These are phyloP conservation scores for Bimastos eiseni DNA, from an alignment of 2,888 invertebrate species.

Conservation along the genomic window DNA sequence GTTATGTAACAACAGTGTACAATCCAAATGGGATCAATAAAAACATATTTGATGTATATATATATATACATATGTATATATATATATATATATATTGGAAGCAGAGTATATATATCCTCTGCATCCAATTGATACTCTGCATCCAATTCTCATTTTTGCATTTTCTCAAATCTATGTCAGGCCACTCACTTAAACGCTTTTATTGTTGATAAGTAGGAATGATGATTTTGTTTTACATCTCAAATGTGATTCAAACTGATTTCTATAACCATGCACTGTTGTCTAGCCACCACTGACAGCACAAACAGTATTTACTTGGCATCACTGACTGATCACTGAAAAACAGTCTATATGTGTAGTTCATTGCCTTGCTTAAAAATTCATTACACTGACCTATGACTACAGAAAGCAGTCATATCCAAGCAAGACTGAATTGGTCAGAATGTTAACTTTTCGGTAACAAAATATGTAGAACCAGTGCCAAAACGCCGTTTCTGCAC, in stretches of 20 bases:
- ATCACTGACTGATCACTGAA: neutral
- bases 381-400: neutral
- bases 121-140: too few species aligned
- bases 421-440: neutral
- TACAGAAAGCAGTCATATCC: neutral
- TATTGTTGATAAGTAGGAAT: neutral
- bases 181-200: too few species aligned
- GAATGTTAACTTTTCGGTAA: neutral
- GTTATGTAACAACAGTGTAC: too few species aligned
- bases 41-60: too few species aligned
- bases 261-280: neutral
- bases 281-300: neutral
- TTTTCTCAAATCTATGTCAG: too few species aligned
- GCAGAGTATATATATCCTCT: too few species aligned
- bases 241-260: neutral
- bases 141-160: too few species aligned
- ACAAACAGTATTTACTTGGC: neutral
- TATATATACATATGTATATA: too few species aligned
- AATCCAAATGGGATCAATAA: too few species aligned
- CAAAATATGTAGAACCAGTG: too few species aligned
- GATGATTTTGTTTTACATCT: neutral
- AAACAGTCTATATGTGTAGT: neutral
- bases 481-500: too few species aligned
- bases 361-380: neutral
- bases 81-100: too few species aligned